Base-by-base conservation (phyloP, 2,113 vertebrate genomes). In the Cranoglanis bouderius region DNA sequence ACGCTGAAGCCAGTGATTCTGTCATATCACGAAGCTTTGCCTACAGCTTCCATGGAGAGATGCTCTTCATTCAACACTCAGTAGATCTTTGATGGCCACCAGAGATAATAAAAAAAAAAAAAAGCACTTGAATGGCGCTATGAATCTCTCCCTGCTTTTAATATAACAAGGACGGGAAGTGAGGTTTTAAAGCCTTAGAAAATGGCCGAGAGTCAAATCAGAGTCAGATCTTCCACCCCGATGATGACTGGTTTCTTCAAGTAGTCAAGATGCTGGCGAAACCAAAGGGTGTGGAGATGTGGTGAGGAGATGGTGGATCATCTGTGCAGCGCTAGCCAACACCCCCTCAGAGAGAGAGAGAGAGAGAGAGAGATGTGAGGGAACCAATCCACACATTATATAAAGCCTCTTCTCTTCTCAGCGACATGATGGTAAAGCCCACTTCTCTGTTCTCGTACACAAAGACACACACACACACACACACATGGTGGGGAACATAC, bases 1-100 rank as follows among this genome's bases (percentile, higher is more conserved):
- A 95, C 95, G 96, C 91, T 78, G 92, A 40, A 93, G 91, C 94
- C 93, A 93, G 94, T 90, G 83, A 93, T 94, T 95, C 91, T 89
- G 94, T 95, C 95, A 93, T 94, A 46, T 75, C 53, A 55, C 74
- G 87, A 82, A 59, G 43, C 85, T 35, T 72, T 75, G 63, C 55
- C 67, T 83, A 65, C 85, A 63, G 89, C 83, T 87, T 89, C 91
- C 49, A 87, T 89, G 72, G 51, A 21, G 82, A 85, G 88, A 78
- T 81, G 59, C 35, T 77, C 82, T 67, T 90, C 84, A 85, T 51
- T 88, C 74, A 85, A 51, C 72, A 67, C 82, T 85, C 46, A 38
- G 32, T 65, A 35, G 61, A 87, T 82, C 32, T 82, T 67, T 40
- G 21, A 67, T 32, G 72, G 82, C 72, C 49, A 57, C 35, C 38